These are phyloP conservation scores for Zelostemma sp. DNA, from an alignment of 1,140 invertebrate species.

Conservation along the genomic window DNA sequence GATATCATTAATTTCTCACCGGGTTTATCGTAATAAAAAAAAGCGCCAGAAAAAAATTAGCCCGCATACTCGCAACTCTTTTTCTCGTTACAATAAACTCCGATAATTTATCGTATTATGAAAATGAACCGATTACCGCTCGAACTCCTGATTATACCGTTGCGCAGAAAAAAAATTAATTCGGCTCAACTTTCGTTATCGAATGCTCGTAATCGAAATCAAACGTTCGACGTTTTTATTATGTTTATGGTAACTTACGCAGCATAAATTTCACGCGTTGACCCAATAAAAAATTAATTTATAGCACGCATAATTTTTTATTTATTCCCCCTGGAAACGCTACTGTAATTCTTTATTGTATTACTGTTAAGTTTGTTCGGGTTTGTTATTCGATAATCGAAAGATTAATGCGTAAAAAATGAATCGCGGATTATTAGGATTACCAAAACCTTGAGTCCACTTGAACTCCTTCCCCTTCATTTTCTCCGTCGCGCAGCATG, in stretches of 20 bases:
- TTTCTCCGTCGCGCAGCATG: background rate
- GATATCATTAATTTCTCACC: constrained; percentile 1
- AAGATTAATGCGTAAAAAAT: no score
- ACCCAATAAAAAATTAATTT: no score
- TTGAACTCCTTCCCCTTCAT: background rate
- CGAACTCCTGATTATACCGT: background rate
- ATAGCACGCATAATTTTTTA: no score
- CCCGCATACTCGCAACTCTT: background rate
- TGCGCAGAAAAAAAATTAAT: background rate
- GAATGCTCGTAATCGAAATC: no score
- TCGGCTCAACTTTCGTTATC: background rate
- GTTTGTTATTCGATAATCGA: no score
- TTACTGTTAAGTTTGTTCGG: no score
- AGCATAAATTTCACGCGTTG: no score
- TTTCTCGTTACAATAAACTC: background rate
- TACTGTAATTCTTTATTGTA: no score
- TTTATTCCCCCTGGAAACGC: no score
- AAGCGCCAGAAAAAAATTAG: background rate
- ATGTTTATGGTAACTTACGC: no score
- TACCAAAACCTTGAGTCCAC: background rate
- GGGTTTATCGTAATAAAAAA: background rate
- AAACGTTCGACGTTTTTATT: no score
- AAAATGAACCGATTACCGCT: background rate
- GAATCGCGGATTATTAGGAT: no score
- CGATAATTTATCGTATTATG: constrained; percentile 3